Evolutionary conservation across 2,113 vertebrate genomes (phyloP), one percentile per base, ranked within the genome.

Genomic region (Piprites chloris): DNA sequence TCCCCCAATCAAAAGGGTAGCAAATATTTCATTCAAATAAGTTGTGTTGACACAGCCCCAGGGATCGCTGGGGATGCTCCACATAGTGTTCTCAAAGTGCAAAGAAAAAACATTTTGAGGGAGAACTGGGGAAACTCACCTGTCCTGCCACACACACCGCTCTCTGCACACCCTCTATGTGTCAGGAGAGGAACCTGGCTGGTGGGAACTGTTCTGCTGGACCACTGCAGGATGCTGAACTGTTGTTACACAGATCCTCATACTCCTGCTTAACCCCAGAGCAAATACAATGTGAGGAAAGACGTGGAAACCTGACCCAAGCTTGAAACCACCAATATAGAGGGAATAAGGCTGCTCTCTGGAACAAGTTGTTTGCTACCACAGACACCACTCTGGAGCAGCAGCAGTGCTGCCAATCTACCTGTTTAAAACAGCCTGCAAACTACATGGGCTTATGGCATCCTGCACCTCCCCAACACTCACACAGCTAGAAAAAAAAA

Each of bases 151-250:
- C 52, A 30, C 5, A 15, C 0, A 0, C 0, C 11, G 74, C 63
- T 37, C 52, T 33, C 27, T 1, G 0, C 30, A 30, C 30, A 21
- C 28, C 50, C 66, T 21, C 37, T 27, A 6, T 0, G 0, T 0
- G 24, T 22, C 63, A 71, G 37, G 26, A 35, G 11, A 72, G 23
- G 55, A 63, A 37, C 15, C 26, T 0, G 0, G 7, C 16, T 3
- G 16, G 14, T 44, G 49, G 46, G 72, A 75, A 8, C 27, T 3
- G 6, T 16, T 2, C 23, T 47, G 55, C 35, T 78, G 26, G 21
- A 37, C 6, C 12, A 4, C 24, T 21, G 37, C 10, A 14, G 14
- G 73, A 66, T 2, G 13, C 42, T 17, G 15, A 78, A 49, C 46
- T 53, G 23, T 0, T 33, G 13, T 17, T 4, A 17, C 30, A 8